phyloP scores from a whole-genome alignment of 2,113 vertebrate genomes.

The Corapipo altera region DNA sequence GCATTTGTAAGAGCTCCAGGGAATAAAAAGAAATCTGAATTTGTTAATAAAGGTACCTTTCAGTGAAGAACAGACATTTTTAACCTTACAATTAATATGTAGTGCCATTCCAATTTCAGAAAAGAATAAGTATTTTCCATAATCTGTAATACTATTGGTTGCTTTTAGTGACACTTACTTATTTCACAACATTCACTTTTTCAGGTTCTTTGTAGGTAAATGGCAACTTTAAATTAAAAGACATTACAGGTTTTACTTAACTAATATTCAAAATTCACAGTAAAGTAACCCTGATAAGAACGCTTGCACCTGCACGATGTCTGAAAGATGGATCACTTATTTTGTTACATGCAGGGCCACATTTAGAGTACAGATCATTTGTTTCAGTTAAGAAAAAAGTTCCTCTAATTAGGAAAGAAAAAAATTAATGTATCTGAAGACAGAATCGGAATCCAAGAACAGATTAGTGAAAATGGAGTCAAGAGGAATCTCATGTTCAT shows the following conservation, averaged over 20 bases:
- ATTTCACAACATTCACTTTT: not conserved
- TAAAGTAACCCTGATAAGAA: not conserved
- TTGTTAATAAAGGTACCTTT: not conserved
- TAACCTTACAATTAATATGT: not conserved
- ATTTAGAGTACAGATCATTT: not conserved
- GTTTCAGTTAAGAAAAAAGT: not conserved
- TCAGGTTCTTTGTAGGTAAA: not conserved
- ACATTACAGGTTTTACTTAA: not conserved
- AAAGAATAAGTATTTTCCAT: not conserved
- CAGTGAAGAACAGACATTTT: not conserved
- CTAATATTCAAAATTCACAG: not conserved
- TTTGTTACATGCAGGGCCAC: not conserved
- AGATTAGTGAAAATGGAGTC: not conserved
- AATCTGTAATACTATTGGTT: not conserved
- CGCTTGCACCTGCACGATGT: fast-evolving
- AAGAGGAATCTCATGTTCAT: not conserved
- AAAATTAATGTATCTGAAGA: not conserved
- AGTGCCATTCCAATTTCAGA: not conserved
- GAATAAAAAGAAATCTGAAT: not conserved
- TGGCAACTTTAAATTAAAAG: not conserved
- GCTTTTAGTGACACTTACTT: not conserved
- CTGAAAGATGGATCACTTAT: not conserved
- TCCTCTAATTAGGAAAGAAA: not conserved
- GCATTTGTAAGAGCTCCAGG: slow-evolving; percentile 64
- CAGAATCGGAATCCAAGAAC: not conserved